A percentile compares a stretch with the other conserved stretches of the same genome.
Conservation (phyloP, 35 echinoderm and acorn worm species). For the Acanthaster planci region DNA sequence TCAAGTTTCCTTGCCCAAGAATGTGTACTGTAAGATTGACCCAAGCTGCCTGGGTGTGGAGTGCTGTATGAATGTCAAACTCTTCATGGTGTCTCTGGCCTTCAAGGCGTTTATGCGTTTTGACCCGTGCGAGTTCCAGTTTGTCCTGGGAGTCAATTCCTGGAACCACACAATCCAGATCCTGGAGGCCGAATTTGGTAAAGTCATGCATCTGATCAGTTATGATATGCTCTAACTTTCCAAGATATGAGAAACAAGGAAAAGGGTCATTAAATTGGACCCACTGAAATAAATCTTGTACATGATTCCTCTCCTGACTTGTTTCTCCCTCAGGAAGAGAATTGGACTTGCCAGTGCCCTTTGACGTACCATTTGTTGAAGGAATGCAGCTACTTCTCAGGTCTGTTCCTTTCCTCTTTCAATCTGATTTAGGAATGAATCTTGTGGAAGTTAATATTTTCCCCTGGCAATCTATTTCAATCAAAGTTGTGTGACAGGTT, state of each 20-base stretch:
- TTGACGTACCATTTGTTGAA: slow-evolving; percentile 36
- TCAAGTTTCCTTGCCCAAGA: neutral
- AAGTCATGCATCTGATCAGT: neutral
- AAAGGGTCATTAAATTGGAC: neutral
- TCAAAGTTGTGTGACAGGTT: neutral
- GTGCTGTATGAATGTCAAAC: slow-evolving; percentile 40
- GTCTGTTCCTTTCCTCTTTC: neutral
- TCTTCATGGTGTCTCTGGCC: neutral
- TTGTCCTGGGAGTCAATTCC: slow-evolving; percentile 23
- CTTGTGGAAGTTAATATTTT: too few species aligned
- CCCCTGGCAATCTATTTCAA: too few species aligned
- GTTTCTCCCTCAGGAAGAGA: neutral
- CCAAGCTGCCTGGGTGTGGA: slow-evolving; percentile 23
- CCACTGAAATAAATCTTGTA: neutral
- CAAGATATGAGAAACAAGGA: neutral
- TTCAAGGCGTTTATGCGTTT: slow-evolving; percentile 18
- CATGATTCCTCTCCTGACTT: neutral
- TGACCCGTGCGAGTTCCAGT: slow-evolving; percentile 33
- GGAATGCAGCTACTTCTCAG: neutral
- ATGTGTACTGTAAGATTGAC: slow-evolving; percentile 22
- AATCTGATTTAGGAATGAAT: neutral
- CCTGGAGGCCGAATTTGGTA: slow-evolving; percentile 26
- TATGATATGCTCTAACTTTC: neutral
- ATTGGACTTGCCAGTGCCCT: neutral
- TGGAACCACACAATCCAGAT: slow-evolving; percentile 9